A percentile compares a stretch with the other conserved stretches of the same genome.
phyloP scores from a whole-genome alignment of 2,797 vertebrate genomes.

The Gallirallus australis region DNA sequence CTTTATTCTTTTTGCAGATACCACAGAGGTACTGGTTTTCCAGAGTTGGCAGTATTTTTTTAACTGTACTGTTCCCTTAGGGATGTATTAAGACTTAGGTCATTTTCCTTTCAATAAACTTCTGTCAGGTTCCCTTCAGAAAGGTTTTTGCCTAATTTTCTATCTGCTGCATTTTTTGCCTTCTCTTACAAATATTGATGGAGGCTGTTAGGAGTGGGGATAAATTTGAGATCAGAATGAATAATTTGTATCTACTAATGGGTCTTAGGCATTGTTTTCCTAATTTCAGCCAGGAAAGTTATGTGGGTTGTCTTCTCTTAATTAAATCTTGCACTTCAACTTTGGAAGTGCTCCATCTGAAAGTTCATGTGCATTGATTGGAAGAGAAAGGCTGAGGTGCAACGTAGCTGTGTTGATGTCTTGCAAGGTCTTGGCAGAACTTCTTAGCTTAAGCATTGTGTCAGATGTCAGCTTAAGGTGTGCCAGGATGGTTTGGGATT shows the following conservation, averaged over 20 bases:
- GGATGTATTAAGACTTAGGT: background rate
- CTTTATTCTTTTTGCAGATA: background rate
- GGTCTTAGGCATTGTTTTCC: background rate
- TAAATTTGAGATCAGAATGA: background rate
- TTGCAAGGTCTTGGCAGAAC: background rate
- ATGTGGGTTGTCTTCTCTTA: background rate
- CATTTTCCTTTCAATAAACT: background rate
- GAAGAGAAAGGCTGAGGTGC: background rate
- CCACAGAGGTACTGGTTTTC: background rate
- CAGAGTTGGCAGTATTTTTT: background rate
- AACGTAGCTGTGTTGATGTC: background rate
- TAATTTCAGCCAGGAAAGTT: background rate
- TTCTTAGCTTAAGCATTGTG: background rate
- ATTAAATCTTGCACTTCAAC: background rate
- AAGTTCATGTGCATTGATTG: background rate
- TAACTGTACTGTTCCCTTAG: background rate
- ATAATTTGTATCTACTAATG: background rate
- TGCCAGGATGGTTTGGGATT: background rate
- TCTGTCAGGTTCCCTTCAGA: background rate
- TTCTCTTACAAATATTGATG: background rate
- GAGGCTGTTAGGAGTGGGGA: background rate
- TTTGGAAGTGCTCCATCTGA: background rate
- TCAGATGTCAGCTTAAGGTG: background rate
- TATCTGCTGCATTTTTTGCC: background rate
- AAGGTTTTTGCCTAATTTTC: background rate